phyloP scores from a whole-genome alignment of 1,140 invertebrate genomes.

The Bombus affinis region DNA sequence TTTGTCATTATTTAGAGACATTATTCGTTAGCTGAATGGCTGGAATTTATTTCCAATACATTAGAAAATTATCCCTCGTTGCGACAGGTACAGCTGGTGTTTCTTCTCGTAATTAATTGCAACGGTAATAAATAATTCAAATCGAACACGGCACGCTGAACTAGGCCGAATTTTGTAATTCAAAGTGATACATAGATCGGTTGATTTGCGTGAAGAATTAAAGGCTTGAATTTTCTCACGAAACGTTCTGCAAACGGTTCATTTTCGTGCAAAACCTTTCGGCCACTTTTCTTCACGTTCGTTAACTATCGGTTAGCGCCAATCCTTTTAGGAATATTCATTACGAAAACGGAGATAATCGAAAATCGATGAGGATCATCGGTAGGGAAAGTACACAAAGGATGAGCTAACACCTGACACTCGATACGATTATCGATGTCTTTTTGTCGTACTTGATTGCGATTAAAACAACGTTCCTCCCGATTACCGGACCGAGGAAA shows the following conservation, averaged over 20 bases:
- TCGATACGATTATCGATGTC: slow-evolving; percentile 41
- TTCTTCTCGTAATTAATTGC: slow-evolving; percentile 1
- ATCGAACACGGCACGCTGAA: not conserved
- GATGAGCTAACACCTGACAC: slow-evolving; percentile 24
- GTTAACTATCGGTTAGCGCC: slow-evolving; percentile 24
- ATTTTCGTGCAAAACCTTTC: not conserved
- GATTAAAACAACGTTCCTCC: slow-evolving; percentile 2
- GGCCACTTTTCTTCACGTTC: not conserved
- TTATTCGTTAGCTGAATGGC: no score
- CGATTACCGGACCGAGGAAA: no score
- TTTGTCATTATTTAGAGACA: not conserved
- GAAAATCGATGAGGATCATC: slow-evolving; percentile 28
- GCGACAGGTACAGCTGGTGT: not conserved
- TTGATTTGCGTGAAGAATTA: not conserved
- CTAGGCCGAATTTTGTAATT: not conserved
- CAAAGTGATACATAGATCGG: not conserved
- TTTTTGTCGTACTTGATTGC: not conserved
- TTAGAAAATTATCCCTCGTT: not conserved
- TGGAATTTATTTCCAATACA: not conserved
- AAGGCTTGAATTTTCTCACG: not conserved
- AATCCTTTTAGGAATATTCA: slow-evolving; percentile 41
- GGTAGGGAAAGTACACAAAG: slow-evolving; percentile 16
- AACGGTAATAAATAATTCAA: not conserved
- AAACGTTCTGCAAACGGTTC: not conserved
- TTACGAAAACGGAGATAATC: slow-evolving; percentile 19